Conservation (phyloP, 2,113 vertebrate species). For the Xyliphius kryptos region DNA sequence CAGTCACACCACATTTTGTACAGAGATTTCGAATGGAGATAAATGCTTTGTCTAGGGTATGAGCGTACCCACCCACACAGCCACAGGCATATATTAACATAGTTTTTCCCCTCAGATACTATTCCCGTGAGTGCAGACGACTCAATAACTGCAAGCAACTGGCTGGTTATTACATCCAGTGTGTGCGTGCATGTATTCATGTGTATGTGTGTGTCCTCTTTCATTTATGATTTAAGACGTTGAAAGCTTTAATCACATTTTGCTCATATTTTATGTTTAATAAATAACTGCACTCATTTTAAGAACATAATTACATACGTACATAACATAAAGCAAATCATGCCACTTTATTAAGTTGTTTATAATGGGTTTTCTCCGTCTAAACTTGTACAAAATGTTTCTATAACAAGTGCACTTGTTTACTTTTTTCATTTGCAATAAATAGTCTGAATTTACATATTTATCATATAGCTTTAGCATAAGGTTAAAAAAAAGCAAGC, state of each 20-base stretch:
- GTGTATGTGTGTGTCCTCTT: constrained; percentile 2
- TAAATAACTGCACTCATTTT: constrained; percentile 4
- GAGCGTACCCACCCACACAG: constrained; percentile 10
- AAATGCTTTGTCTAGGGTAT: constrained; percentile 24
- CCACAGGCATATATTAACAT: constrained; percentile 2
- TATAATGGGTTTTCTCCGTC: too few species aligned
- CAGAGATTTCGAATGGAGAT: constrained; percentile 11
- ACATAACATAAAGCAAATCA: neutral
- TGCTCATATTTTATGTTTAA: constrained; percentile 7
- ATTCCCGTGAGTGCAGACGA: constrained; percentile 26
- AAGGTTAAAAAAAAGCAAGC: too few species aligned
- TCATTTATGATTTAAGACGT: constrained; percentile 31
- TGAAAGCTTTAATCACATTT: constrained; percentile 16
- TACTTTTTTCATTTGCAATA: too few species aligned
- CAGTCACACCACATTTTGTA: constrained; percentile 17
- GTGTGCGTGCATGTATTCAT: constrained; percentile 27
- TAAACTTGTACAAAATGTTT: too few species aligned
- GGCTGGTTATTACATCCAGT: constrained; percentile 30
- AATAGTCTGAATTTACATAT: too few species aligned
- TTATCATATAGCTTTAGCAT: too few species aligned
- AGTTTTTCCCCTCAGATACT: constrained; percentile 11
- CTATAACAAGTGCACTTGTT: too few species aligned
- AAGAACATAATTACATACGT: neutral
- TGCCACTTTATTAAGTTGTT: too few species aligned
- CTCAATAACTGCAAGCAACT: constrained; percentile 12